Conservation (phyloP, 2,113 vertebrate genomes). For the Struthidea cinerea region DNA sequence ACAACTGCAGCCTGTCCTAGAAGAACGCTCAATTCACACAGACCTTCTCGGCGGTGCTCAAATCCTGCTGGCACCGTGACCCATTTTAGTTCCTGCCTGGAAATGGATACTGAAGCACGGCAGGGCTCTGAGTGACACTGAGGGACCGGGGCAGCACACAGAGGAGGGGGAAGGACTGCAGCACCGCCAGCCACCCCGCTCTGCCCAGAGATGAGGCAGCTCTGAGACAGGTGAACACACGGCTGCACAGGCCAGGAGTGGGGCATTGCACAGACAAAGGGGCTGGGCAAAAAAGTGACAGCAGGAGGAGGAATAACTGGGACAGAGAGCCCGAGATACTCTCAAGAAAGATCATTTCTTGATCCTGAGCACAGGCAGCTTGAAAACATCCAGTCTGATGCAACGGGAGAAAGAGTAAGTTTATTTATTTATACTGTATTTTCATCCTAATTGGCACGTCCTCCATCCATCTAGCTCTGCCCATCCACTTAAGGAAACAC, state of each 20-base stretch:
- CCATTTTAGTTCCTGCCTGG: constrained; percentile 11
- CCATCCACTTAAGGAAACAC: constrained; percentile 2
- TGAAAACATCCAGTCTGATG: constrained; percentile 6
- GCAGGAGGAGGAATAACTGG: background rate
- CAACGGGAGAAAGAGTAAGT: background rate
- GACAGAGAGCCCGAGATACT: background rate
- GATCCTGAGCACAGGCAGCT: background rate
- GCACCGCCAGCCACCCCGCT: background rate
- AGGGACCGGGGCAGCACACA: background rate
- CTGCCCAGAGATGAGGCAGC: background rate
- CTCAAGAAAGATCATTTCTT: background rate
- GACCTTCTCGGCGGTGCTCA: accelerated
- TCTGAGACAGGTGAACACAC: background rate
- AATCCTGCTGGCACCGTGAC: background rate
- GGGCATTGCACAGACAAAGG: background rate
- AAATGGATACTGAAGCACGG: background rate
- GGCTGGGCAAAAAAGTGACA: background rate
- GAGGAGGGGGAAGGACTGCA: background rate
- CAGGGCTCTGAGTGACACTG: background rate
- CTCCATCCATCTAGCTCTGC: constrained; percentile 30
- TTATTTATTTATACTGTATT: constrained; percentile 44
- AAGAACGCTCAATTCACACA: background rate
- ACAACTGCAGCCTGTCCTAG: background rate
- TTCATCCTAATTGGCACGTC: constrained; percentile 45
- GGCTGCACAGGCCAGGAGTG: background rate